Conservation (phyloP, 2,113 vertebrate genomes). For the Oostethus manadensis region DNA sequence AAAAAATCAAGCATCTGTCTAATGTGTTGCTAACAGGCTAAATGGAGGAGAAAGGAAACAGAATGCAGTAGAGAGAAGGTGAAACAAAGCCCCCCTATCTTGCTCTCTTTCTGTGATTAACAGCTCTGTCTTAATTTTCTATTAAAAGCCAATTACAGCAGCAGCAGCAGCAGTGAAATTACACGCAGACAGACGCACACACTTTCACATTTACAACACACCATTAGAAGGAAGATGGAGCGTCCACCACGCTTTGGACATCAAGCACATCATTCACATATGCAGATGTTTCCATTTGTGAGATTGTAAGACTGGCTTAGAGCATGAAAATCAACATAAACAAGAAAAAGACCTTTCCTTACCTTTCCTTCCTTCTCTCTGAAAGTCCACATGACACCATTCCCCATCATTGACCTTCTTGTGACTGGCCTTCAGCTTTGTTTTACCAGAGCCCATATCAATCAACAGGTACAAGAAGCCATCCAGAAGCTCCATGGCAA, state of each 20-base stretch:
- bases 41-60: conserved; percentile 65
- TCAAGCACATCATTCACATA: conserved; percentile 34
- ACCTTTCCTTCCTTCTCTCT: conserved; percentile 90
- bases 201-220: conserved; percentile 36
- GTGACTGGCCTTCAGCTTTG: conserved; percentile 85
- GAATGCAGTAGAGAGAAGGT: conserved; percentile 57
- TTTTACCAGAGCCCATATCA: conserved; percentile 89
- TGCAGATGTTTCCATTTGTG: conserved; percentile 30
- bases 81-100: conserved; percentile 41
- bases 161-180: conserved; percentile 56
- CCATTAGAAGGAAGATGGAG: conserved; percentile 54
- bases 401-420: conserved; percentile 93
- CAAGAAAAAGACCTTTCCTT: conserved; percentile 7
- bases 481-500: conserved; percentile 88
- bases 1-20: conserved; percentile 17
- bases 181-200: conserved; percentile 24
- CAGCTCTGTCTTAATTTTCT: conserved; percentile 74
- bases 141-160: conserved; percentile 76
- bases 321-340: neutral
- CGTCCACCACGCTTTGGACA: conserved; percentile 40
- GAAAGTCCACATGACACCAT: conserved; percentile 94
- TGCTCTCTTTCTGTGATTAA: conserved; percentile 68
- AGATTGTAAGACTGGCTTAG: neutral
- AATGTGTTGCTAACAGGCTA: conserved; percentile 60
- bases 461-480: conserved; percentile 87